These are phyloP conservation scores for Idaea straminata DNA, from an alignment of 2,888 invertebrate species.

Conservation along the genomic window DNA sequence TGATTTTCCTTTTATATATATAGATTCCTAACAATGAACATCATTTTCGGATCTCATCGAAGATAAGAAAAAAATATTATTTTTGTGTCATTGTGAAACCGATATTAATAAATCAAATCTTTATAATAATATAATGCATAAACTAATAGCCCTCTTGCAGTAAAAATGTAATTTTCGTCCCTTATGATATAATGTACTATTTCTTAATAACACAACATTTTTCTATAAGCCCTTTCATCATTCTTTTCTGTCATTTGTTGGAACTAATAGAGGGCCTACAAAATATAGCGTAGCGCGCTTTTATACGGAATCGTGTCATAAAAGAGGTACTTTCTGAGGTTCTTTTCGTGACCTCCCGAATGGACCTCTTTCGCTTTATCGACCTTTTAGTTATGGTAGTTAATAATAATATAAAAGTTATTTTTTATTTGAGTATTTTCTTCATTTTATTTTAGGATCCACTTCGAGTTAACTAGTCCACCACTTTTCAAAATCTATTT, in stretches of 20 bases:
- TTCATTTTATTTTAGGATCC: no score
- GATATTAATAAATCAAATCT: no score
- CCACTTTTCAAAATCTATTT: no score
- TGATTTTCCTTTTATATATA: no score
- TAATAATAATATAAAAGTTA: slow-evolving; percentile 13
- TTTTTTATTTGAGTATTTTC: no score
- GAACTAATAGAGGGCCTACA: slow-evolving; percentile 15
- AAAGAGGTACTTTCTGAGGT: slow-evolving; percentile 33
- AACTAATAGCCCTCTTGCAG: neutral
- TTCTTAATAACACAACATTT: slow-evolving; percentile 3
- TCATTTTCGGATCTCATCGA: no score
- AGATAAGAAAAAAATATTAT: no score
- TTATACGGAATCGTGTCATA: slow-evolving; percentile 39
- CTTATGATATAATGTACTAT: neutral
- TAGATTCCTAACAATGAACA: no score
- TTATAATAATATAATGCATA: no score
- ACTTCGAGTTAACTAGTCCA: no score
- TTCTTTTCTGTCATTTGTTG: slow-evolving; percentile 16
- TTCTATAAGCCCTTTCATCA: slow-evolving; percentile 5
- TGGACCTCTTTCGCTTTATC: slow-evolving; percentile 33
- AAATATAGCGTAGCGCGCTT: slow-evolving; percentile 18
- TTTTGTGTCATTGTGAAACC: no score
- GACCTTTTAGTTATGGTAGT: slow-evolving; percentile 31
- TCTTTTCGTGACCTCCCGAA: slow-evolving; percentile 39
- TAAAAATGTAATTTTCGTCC: neutral